Evolutionary conservation across 1,140 invertebrate genomes (phyloP).

Genomic region (Bombus pyrosoma): DNA sequence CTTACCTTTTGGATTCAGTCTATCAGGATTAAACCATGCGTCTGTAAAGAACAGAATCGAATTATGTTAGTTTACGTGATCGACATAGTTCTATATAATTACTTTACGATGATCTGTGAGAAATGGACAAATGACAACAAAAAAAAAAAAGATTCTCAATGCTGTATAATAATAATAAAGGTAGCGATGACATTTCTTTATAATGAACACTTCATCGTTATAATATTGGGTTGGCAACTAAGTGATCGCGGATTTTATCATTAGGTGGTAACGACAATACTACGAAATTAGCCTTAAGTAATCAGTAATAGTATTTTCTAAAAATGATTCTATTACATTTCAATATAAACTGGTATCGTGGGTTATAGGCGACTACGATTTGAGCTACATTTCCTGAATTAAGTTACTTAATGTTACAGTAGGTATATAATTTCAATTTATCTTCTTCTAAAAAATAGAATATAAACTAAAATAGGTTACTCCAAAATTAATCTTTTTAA

Average conservation of each 20-base stretch:
- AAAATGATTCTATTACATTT: not conserved
- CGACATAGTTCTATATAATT: not conserved
- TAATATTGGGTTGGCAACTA: too few relatives aligned
- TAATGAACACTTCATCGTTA: not conserved
- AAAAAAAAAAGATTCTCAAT: not conserved
- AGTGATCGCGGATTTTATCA: too few relatives aligned
- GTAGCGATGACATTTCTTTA: not conserved
- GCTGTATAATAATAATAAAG: not conserved
- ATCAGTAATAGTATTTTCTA: not conserved
- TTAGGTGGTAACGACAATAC: not conserved
- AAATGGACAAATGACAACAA: not conserved
- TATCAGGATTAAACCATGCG: slow-evolving; percentile 94
- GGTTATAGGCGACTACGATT: not conserved
- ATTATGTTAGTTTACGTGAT: slow-evolving; percentile 62
- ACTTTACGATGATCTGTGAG: slow-evolving; percentile 32
- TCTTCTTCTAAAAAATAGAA: not conserved
- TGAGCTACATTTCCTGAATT: not conserved
- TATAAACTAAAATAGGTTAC: not conserved
- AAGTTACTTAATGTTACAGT: not conserved
- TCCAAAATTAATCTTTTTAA: not conserved
- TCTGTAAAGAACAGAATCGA: slow-evolving; percentile 88
- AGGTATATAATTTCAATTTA: not conserved
- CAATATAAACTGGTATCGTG: not conserved
- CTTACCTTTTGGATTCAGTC: slow-evolving; percentile 94
- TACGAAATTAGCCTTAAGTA: not conserved